Percentiles rank a stretch among this genome's conserved stretches.
phyloP scores from a whole-genome alignment of 2,888 invertebrate species.

The Hofmannophila pseudospretella region DNA sequence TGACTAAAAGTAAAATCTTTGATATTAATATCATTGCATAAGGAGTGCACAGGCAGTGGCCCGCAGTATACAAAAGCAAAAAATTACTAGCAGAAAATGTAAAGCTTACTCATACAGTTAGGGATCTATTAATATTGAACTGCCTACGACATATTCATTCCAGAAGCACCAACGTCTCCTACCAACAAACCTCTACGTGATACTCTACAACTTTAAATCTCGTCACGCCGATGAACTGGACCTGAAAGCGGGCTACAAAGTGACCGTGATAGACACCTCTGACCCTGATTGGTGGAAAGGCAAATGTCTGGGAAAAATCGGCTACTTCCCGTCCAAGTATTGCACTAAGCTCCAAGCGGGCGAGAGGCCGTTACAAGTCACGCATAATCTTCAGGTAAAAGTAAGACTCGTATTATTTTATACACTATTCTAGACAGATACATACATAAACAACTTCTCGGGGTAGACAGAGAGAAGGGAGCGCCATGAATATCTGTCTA shows the following conservation, averaged over 20 bases:
- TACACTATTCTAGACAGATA: no score
- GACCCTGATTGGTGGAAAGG: conserved; percentile 99
- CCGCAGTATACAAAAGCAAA: no score
- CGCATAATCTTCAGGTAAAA: conserved; percentile 70
- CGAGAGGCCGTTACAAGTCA: conserved; percentile 93
- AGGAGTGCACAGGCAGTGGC: no score
- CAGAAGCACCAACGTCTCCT: conserved; percentile 91
- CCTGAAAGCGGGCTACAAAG: conserved; percentile 92
- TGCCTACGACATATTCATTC: conserved; percentile 13
- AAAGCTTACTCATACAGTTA: not conserved
- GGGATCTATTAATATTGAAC: not conserved
- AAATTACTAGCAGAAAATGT: not conserved
- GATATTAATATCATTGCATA: no score
- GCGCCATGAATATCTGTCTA: no score
- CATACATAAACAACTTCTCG: no score
- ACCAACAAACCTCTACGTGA: conserved; percentile 95
- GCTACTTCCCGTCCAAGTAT: conserved; percentile 97
- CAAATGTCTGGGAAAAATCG: conserved; percentile 92
- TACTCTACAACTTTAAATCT: conserved; percentile 96
- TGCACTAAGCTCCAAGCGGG: conserved; percentile 94
- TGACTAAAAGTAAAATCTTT: no score
- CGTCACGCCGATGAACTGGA: conserved; percentile 96
- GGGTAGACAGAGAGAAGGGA: no score
- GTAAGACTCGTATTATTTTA: no score
- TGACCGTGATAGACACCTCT: conserved; percentile 95